phyloP scores from a whole-genome alignment of 2,888 invertebrate species.

The Druceiella hillmani region DNA sequence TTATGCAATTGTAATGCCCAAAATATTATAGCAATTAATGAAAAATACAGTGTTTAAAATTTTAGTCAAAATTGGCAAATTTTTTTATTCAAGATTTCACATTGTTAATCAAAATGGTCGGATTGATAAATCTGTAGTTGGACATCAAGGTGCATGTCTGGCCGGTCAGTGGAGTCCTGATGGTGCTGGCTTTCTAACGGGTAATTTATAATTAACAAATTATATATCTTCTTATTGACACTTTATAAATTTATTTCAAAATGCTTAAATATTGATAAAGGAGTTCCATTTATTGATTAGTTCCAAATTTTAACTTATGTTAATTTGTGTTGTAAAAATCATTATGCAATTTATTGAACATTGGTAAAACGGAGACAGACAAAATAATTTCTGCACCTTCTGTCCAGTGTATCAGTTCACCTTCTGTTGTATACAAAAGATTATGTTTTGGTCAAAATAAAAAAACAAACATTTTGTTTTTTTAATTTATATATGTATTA shows the following conservation, averaged over 20 bases:
- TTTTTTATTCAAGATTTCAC: slow-evolving; percentile 60
- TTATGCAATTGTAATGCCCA: neutral
- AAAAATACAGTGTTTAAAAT: neutral
- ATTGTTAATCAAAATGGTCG: slow-evolving; percentile 85
- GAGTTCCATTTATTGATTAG: too few species aligned
- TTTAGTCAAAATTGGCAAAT: slow-evolving; percentile 1
- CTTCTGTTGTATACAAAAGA: too few species aligned
- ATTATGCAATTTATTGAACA: neutral
- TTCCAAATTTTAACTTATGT: slow-evolving; percentile 8
- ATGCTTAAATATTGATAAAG: neutral
- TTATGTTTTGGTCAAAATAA: too few species aligned
- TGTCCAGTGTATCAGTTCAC: too few species aligned
- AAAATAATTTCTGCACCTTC: too few species aligned
- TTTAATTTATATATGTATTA: too few species aligned
- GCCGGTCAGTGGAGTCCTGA: slow-evolving; percentile 92
- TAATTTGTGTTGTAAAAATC: slow-evolving; percentile 7
- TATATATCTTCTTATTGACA: slow-evolving; percentile 8
- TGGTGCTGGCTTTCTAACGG: slow-evolving; percentile 89
- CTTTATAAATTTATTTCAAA: slow-evolving; percentile 6
- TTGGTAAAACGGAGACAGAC: too few species aligned
- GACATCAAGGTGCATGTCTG: slow-evolving; percentile 87
- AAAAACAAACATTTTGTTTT: too few species aligned
- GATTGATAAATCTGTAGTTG: slow-evolving; percentile 88
- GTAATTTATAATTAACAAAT: slow-evolving; percentile 39
- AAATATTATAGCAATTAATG: neutral